Evolutionary conservation across 2,113 vertebrate genomes (phyloP), one percentile per base, ranked within the genome.

Genomic region (Upupa epops): DNA sequence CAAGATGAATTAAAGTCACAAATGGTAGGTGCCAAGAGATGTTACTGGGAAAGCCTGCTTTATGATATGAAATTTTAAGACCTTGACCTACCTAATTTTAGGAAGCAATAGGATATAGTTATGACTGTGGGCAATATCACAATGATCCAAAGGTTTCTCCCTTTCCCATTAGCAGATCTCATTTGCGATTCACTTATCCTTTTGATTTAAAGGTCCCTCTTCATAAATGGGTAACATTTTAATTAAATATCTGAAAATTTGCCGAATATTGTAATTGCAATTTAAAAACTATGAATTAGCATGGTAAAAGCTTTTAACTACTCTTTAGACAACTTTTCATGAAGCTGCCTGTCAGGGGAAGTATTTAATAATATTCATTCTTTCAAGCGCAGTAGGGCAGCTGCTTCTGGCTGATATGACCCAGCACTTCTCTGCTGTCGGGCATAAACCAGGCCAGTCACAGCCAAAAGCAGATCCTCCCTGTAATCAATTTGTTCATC

Each of bases 241-340:
- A 92, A 89, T 92, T 83, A 88, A 86, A 74, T 86, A 88, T 78
- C 86, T 93, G 84, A 88, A 90, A 92, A 91, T 54, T 58, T 85
- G 64, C 51, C 1, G 11, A 79, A 58, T 69, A 54, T 17, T 49
- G 51, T 85, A 87, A 93, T 65, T 88, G 71, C 37, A 55, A 77
- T 92, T 90, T 94, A 80, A 95, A 93, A 92, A 68, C 90, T 34
- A 89, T 45, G 56, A 92, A 93, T 89, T 88, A 89, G 52, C 85
- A 52, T 73, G 37, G 64, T 83, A 91, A 92, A 95, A 94, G 85
- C 90, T 95, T 93, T 87, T 59, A 91, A 76, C 74, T 71, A 63
- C 70, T 85, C 70, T 73, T 59, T n/a, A 83, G 89, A 85, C 48
- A 48, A 61, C 49, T 60, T 68, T 86, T 83, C 65, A 77, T 80